A percentile compares a stretch with the other conserved stretches of the same genome.
These are phyloP conservation scores for Bubo blakistoni DNA, from an alignment of 2,113 vertebrate genomes.

Conservation along the genomic window DNA sequence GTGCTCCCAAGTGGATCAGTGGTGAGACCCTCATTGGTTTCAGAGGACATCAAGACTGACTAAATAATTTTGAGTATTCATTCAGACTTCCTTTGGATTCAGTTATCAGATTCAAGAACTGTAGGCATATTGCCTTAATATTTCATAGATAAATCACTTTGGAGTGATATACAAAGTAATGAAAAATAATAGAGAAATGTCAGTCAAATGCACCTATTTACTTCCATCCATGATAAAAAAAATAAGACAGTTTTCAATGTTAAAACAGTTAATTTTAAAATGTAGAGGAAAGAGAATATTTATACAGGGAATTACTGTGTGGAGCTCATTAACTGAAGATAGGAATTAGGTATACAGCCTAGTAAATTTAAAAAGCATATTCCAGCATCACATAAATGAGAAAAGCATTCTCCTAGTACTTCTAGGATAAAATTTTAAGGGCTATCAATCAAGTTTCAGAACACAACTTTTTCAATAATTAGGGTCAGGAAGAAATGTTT, in stretches of 20 bases:
- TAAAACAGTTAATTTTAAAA: neutral
- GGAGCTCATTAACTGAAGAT: neutral
- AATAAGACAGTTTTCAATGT: neutral
- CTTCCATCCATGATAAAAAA: neutral
- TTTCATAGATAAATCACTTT: neutral
- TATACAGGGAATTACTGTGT: neutral
- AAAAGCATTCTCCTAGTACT: neutral
- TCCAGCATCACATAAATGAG: neutral
- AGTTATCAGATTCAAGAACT: neutral
- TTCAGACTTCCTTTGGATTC: neutral
- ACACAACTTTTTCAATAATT: neutral
- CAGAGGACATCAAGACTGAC: neutral
- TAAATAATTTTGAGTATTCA: neutral
- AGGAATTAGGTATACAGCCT: neutral
- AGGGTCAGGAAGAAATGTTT: neutral
- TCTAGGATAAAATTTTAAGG: neutral
- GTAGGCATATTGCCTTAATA: neutral
- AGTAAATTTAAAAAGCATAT: neutral
- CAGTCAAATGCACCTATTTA: neutral
- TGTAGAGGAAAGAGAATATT: neutral
- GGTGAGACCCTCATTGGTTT: neutral
- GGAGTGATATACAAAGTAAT: neutral
- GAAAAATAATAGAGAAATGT: neutral
- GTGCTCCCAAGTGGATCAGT: neutral
- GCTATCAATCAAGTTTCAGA: neutral